Percentiles rank a stretch among this genome's conserved stretches.
These are phyloP conservation scores for Atrichornis clamosus DNA, from an alignment of 2,113 vertebrate species.

Conservation along the genomic window DNA sequence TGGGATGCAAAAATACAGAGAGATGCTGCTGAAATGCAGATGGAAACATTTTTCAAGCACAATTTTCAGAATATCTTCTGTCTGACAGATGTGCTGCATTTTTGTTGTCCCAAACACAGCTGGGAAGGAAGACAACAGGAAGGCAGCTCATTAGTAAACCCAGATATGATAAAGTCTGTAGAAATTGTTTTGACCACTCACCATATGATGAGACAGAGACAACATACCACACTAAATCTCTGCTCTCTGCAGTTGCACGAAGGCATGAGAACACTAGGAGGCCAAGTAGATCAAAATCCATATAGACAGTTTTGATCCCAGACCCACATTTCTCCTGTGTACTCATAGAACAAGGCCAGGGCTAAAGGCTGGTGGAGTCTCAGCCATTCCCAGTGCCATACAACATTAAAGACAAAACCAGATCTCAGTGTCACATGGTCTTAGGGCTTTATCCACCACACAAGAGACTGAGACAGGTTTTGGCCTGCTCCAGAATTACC, in stretches of 20 bases:
- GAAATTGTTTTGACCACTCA: conserved; percentile 2
- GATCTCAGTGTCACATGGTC: neutral
- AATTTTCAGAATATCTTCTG: neutral
- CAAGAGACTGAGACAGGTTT: neutral
- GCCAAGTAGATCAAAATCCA: neutral
- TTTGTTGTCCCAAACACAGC: conserved; percentile 1
- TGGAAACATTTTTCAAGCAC: neutral
- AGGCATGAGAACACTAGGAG: neutral
- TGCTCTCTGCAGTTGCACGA: neutral
- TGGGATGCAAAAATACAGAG: conserved; percentile 32
- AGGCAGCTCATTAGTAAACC: neutral
- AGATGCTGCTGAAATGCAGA: neutral
- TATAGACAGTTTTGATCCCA: neutral
- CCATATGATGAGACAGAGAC: neutral
- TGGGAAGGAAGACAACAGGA: conserved; percentile 13
- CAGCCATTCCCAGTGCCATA: neutral
- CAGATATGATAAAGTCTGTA: neutral
- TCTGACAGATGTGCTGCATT: neutral
- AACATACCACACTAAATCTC: neutral
- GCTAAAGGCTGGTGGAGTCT: neutral
- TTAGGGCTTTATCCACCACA: neutral
- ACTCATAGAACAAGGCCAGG: neutral
- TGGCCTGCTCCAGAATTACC: neutral
- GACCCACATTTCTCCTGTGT: neutral
- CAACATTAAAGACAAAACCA: neutral